These are phyloP conservation scores for Xenus cinereus DNA, from an alignment of 2,113 vertebrate genomes.

Conservation along the genomic window DNA sequence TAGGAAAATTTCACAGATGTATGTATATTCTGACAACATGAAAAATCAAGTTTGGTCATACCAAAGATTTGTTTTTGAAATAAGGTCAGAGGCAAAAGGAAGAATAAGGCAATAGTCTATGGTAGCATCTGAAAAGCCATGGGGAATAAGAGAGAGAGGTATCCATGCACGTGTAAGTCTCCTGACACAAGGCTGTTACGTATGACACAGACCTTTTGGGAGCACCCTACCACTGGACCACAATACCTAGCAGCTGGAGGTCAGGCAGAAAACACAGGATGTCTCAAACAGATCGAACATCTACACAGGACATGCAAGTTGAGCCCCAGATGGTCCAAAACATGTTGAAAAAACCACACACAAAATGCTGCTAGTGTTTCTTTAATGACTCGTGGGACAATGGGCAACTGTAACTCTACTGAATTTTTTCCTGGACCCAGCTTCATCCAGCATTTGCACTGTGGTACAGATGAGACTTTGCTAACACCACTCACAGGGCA, in stretches of 20 bases:
- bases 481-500: background rate
- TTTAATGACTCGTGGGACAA: background rate
- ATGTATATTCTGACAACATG: background rate
- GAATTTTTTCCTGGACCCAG: background rate
- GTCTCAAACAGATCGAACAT: background rate
- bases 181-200: background rate
- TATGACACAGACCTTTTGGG: background rate
- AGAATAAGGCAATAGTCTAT: background rate
- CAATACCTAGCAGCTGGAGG: background rate
- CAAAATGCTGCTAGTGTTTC: background rate
- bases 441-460: background rate
- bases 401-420: background rate
- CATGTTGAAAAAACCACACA: background rate
- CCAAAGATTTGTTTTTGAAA: background rate
- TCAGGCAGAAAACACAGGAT: background rate
- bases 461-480: background rate
- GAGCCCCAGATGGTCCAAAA: background rate
- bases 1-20: background rate
- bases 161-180: background rate
- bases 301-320: fast-evolving
- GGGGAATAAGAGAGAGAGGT: background rate
- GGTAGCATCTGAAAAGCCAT: background rate
- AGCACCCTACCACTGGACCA: background rate
- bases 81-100: background rate
- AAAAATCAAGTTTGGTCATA: background rate